These are phyloP conservation scores for Heteromormyrus szaboi DNA, from an alignment of 2,797 vertebrate species.

Conservation along the genomic window DNA sequence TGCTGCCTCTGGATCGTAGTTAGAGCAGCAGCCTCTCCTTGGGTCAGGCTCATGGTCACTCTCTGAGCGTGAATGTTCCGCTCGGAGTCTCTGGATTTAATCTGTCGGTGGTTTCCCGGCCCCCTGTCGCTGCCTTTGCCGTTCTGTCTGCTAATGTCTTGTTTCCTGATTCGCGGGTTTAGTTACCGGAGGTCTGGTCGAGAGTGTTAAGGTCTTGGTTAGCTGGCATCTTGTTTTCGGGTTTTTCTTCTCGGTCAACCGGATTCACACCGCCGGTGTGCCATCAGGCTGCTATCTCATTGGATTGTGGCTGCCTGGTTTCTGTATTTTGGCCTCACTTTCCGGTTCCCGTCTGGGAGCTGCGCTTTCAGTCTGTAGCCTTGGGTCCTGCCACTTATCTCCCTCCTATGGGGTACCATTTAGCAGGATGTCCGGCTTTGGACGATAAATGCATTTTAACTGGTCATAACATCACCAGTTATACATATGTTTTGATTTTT, in stretches of 20 bases:
- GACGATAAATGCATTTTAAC: neutral
- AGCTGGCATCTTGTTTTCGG: neutral
- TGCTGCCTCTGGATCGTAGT: neutral
- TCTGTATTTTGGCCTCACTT: neutral
- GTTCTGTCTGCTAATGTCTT: neutral
- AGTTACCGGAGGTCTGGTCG: neutral
- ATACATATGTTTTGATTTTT: neutral
- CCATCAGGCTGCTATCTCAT: neutral
- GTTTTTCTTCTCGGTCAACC: neutral
- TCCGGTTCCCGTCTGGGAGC: neutral
- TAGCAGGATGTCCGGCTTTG: neutral
- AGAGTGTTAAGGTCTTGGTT: neutral
- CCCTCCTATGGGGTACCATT: neutral
- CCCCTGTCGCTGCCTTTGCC: neutral
- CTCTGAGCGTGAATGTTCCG: neutral
- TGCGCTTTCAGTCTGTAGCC: neutral
- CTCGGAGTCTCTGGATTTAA: neutral
- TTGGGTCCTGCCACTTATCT: neutral
- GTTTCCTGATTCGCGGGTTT: neutral
- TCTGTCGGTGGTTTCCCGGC: neutral
- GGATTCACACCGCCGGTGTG: neutral
- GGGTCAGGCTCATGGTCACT: neutral
- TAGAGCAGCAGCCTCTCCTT: neutral
- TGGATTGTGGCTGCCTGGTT: neutral
- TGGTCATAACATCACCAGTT: neutral